These are phyloP conservation scores for Atherinosoma microstoma DNA, from an alignment of 2,797 vertebrate genomes.

Conservation along the genomic window DNA sequence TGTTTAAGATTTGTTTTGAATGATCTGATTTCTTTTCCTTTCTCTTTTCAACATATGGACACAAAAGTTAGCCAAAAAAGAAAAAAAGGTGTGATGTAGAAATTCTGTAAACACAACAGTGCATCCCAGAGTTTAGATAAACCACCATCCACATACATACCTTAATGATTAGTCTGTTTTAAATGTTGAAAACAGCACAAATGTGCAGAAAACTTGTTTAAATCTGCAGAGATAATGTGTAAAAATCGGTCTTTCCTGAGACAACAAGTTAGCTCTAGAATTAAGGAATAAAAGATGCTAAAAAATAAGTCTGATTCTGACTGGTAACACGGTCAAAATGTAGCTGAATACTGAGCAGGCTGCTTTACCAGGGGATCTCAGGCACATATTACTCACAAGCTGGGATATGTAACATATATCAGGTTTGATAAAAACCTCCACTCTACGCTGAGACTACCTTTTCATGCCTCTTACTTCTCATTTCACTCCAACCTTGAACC, in stretches of 20 bases:
- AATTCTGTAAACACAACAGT: background rate
- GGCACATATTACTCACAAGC: background rate
- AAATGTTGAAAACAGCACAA: background rate
- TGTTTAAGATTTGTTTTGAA: constrained; percentile 46
- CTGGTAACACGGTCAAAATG: too few species aligned
- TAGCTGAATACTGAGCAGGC: background rate
- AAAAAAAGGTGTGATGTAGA: background rate
- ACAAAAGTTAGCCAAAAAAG: background rate
- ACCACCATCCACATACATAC: background rate
- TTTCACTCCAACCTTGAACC: constrained; percentile 59
- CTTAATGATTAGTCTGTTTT: background rate
- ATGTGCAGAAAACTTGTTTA: background rate
- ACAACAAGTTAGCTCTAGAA: background rate
- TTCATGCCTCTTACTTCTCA: constrained; percentile 2
- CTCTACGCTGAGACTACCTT: background rate
- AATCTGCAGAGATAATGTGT: background rate
- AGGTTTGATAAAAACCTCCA: background rate
- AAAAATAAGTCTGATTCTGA: background rate
- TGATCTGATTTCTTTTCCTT: constrained; percentile 14
- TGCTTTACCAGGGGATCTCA: background rate
- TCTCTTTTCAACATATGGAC: constrained; percentile 24
- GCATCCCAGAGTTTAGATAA: background rate
- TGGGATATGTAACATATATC: background rate
- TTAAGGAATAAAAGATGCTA: background rate
- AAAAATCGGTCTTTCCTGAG: background rate